Evolutionary conservation across 2,888 invertebrate genomes (phyloP), one percentile per base, ranked within the genome.

Genomic region (Lymantria dispar): DNA sequence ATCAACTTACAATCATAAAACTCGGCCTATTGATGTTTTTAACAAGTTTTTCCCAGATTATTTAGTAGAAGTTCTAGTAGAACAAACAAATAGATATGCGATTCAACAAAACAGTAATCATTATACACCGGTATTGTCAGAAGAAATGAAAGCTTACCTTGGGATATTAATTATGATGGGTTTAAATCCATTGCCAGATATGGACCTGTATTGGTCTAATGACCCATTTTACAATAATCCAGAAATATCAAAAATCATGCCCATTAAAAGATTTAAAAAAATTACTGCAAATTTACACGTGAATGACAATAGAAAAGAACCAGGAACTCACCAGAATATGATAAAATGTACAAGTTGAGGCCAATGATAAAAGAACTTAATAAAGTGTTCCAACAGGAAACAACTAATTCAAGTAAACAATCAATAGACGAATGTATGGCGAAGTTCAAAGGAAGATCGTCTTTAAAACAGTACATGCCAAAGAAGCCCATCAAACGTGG

Each of bases 81-180:
- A 57, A 57, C 53, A 60, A 60, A 62, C 56, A 33, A 63, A 63
- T 54, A 57, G 56, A 49, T 62, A 62, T 51, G 62, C 60, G n/a
- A 14, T 38, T 13, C 57, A 64, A 39, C 43, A 55, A 45, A 56
- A 62, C 8, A 49, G 51, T 12, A 47, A 54, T 11, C 15, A 54
- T 45, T 61, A 8, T n/a, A 49, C 37, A 45, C 46, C 37, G 42
- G 54, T 55, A 39, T 42, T 29, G n/a, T 11, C 37, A 43, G 48
- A 48, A 5, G 54, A 62, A 53, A 57, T 66, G 12, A 60, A 55
- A 38, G 61, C 57, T 15, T 59, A 56, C 31, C 40, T 61, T 29
- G 61, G 63, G 44, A 45, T 63, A 38, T 42, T 63, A 30, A 69
- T 64, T 11, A 56, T 65, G 58, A 67, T 67, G 65, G 60, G 65